Percentiles rank a stretch among this genome's conserved stretches.
phyloP scores from a whole-genome alignment of 23 tunicate genomes.

The Botrylloides violaceus region DNA sequence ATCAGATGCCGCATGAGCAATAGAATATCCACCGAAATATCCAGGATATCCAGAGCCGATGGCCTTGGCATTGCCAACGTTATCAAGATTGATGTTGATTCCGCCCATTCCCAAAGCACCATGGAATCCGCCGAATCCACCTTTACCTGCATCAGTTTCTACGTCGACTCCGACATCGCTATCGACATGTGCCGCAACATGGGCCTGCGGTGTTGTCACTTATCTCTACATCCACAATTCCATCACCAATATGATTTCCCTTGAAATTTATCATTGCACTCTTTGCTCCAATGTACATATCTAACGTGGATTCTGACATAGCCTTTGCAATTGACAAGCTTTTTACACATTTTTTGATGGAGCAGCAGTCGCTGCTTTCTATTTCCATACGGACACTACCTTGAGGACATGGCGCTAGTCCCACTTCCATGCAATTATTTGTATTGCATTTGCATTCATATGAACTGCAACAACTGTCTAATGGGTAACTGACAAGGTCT shows the following conservation, averaged over 20 bases:
- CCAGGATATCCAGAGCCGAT: background rate
- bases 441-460: conserved; percentile 33
- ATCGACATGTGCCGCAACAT: background rate
- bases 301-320: background rate
- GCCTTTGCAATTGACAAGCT: background rate
- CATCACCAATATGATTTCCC: background rate
- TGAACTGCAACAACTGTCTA: conserved; percentile 23
- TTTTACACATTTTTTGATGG: conserved; percentile 58
- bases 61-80: background rate
- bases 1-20: background rate
- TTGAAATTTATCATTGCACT: background rate
- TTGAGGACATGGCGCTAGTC: conserved; percentile 46
- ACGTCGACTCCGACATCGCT: background rate
- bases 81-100: background rate
- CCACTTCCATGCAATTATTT: conserved; percentile 53
- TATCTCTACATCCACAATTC: background rate
- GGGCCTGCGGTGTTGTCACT: background rate
- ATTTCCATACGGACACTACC: conserved; percentile 27
- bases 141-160: background rate
- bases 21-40: background rate
- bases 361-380: conserved; percentile 46
- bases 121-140: background rate
- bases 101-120: background rate
- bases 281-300: background rate
- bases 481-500: conserved; percentile 14